Conservation (phyloP, 92 coral and sea anemone species). For the Zoanthus gigantus region DNA sequence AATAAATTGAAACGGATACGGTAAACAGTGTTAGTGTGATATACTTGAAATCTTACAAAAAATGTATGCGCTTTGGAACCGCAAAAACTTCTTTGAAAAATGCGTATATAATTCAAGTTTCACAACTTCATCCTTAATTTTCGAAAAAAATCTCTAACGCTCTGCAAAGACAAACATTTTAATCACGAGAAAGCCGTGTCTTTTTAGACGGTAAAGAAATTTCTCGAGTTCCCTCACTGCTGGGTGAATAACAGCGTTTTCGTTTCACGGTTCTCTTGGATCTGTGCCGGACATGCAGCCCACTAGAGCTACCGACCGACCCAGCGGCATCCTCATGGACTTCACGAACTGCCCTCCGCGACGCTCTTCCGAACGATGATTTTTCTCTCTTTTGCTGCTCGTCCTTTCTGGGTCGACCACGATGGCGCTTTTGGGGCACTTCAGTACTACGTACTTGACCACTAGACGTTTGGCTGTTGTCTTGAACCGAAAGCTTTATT, state of each 20-base stretch:
- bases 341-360: constrained; percentile 34
- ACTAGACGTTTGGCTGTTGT: constrained; percentile 26
- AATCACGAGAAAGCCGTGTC: constrained; percentile 72
- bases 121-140: too few relatives aligned
- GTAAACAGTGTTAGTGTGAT: too few relatives aligned
- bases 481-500: constrained; percentile 8
- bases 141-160: too few relatives aligned
- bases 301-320: constrained; percentile 34
- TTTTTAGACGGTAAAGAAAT: constrained; percentile 82
- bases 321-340: constrained; percentile 13
- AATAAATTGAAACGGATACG: too few relatives aligned
- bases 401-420: constrained; percentile 83
- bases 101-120: too few relatives aligned
- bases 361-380: constrained; percentile 16
- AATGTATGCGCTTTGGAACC: too few relatives aligned
- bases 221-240: constrained; percentile 89
- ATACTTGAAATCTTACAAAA: too few relatives aligned
- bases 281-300: constrained; percentile 60
- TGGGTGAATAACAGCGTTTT: constrained; percentile 94
- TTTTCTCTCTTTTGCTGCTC: constrained; percentile 35
- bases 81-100: too few relatives aligned
- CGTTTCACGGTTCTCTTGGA: constrained; percentile 87
- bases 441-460: constrained; percentile 11
- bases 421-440: constrained; percentile 65
- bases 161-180: neutral